Evolutionary conservation across 2,797 vertebrate genomes (phyloP).

Genomic region (Karalla daura): DNA sequence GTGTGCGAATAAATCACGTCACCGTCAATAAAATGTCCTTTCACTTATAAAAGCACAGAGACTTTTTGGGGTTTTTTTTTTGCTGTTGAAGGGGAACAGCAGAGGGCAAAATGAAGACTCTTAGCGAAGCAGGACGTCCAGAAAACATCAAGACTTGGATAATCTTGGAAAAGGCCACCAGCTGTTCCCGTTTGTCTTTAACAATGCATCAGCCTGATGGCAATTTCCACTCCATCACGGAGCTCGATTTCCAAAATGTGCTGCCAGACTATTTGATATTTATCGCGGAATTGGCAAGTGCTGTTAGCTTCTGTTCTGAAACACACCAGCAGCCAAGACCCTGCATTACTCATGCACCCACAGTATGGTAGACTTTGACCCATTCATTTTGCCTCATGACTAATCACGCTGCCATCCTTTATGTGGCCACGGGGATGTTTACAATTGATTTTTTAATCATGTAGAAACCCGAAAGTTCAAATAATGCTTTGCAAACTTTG

Average conservation of each 20-base stretch:
- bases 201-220: constrained; percentile 72
- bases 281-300: constrained; percentile 77
- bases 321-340: constrained; percentile 64
- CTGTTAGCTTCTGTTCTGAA: constrained; percentile 73
- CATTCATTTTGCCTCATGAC: constrained; percentile 74
- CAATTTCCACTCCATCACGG: constrained; percentile 69
- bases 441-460: constrained; percentile 78
- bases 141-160: constrained; percentile 66
- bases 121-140: constrained; percentile 34
- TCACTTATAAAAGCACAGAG: not conserved
- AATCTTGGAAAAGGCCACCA: constrained; percentile 74
- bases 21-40: constrained; percentile 2
- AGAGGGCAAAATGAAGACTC: constrained; percentile 10
- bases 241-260: constrained; percentile 73
- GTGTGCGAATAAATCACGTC: not conserved
- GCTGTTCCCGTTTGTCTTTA: constrained; percentile 70
- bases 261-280: constrained; percentile 77
- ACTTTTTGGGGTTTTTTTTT: too few species aligned
- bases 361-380: constrained; percentile 70
- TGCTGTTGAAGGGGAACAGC: not conserved
- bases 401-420: constrained; percentile 73
- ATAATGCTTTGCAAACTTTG: constrained; percentile 26
- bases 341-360: constrained; percentile 73
- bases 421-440: constrained; percentile 70
- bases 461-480: constrained; percentile 59